Conservation (phyloP, 2,888 invertebrate species). For the Papilio protenor region DNA sequence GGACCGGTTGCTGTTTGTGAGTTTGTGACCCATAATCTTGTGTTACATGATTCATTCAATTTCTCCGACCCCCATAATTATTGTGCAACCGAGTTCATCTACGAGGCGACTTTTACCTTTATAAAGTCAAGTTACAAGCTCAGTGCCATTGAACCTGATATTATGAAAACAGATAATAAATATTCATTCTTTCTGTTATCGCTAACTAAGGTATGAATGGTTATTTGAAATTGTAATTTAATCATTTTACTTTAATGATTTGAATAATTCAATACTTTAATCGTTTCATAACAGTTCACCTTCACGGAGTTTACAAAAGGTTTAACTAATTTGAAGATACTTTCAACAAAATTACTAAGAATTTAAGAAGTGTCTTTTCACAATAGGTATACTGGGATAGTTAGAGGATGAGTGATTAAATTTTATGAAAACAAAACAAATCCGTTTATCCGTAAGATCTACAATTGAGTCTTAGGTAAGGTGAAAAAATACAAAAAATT, state of each 20-base stretch:
- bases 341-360: not conserved
- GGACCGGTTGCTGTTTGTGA: conserved; percentile 43
- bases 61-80: conserved; percentile 46
- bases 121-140: not conserved
- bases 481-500: not conserved
- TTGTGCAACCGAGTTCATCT: conserved; percentile 43
- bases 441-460: not conserved
- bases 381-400: too few relatives aligned
- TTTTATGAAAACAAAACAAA: not conserved
- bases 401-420: not conserved
- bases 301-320: not conserved
- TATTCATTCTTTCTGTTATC: conserved; percentile 5
- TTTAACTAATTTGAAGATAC: not conserved
- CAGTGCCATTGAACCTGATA: conserved; percentile 36
- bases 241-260: conserved; percentile 6
- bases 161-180: conserved; percentile 9
- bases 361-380: too few relatives aligned
- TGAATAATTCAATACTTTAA: not conserved
- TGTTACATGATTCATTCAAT: conserved; percentile 50
- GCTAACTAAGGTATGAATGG: not conserved
- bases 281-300: not conserved
- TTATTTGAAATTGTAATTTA: conserved; percentile 14
- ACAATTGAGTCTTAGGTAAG: not conserved
- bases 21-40: conserved; percentile 29
- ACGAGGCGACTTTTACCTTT: conserved; percentile 27